Evolutionary conservation across 2,113 vertebrate genomes (phyloP), one percentile per base, ranked within the genome.

Genomic region (Paradisaea rubra): DNA sequence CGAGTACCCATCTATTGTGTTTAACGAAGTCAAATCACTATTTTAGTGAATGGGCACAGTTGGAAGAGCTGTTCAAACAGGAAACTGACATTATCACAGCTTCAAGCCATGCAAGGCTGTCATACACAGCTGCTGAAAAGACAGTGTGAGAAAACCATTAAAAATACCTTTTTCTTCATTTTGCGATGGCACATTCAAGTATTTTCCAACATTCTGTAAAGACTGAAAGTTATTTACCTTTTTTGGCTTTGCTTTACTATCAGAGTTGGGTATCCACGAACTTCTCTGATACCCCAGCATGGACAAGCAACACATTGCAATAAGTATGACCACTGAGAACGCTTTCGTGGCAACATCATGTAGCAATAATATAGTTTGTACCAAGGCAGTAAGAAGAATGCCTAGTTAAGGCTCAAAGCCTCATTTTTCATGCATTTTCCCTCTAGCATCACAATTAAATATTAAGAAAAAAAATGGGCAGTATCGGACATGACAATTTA

Each of bases 321-420:
- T 14, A 57, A 0, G 0, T 7, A 39, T 2, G 3, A 1, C 41
- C 27, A 39, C 18, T 53, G 8, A 21, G 31, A 88, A 45, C 3
- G 6, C 10, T 59, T 72, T 37, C 35, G 30, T n/a, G 39, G 27
- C 49, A 68, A 49, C 16, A n/a, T 16, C 49, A 77, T 0, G 0
- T 8, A 44, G 47, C 59, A 80, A 20, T 11, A 7, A 50, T 12
- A 64, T 1, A 39, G 15, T 25, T 80, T 59, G 22, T 37, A 81
- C 22, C 20, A 37, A 21, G 21, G n/a, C 21, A 69, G 6, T 24
- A 64, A 45, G 30, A 81, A 59, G 23, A 70, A 71, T 41, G 33
- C 27, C 44, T 59, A 76, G 18, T 31, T 44, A 56, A 52, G 16
- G 49, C n/a, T 71, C 42, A 68, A 50, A 54, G 30, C 16, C 21